Evolutionary conservation across 1,140 invertebrate species (phyloP).

Genomic region (Halictus rubicundus): DNA sequence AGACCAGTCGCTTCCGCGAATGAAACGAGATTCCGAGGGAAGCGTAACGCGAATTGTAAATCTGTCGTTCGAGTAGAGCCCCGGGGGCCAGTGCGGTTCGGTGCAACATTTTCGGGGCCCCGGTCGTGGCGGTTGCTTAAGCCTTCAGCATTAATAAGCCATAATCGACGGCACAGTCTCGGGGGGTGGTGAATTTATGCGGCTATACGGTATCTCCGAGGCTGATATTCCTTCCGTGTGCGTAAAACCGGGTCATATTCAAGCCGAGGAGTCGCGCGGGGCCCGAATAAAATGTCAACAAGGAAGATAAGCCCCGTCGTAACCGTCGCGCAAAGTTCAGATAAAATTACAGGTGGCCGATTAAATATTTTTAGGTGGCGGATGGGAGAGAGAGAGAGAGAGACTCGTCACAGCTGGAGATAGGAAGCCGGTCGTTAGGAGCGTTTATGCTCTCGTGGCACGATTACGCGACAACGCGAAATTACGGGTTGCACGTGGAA

Average conservation of each 20-base stretch:
- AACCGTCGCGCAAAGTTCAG: constrained; percentile 32
- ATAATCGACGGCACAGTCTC: background rate
- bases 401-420: constrained; percentile 51
- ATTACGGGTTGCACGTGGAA: constrained; percentile 47
- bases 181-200: background rate
- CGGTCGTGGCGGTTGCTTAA: background rate
- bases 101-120: too few relatives aligned
- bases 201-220: background rate
- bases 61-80: too few relatives aligned
- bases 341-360: constrained; percentile 47
- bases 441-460: constrained; percentile 52
- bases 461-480: constrained; percentile 51
- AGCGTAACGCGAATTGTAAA: too few relatives aligned
- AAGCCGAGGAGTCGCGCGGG: background rate
- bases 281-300: constrained; percentile 37
- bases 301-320: constrained; percentile 21
- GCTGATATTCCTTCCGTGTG: background rate
- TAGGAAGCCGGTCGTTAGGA: constrained; percentile 53
- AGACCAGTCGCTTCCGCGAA: too few relatives aligned
- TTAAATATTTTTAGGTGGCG: constrained; percentile 40
- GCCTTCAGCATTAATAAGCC: constrained; percentile 1
- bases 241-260: constrained; percentile 22
- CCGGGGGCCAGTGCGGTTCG: background rate
- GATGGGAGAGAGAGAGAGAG: background rate
- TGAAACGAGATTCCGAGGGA: too few relatives aligned